A percentile compares a stretch with the other conserved stretches of the same genome.
Evolutionary conservation across 2,888 invertebrate species (phyloP).

Genomic region (Pecten maximus): DNA sequence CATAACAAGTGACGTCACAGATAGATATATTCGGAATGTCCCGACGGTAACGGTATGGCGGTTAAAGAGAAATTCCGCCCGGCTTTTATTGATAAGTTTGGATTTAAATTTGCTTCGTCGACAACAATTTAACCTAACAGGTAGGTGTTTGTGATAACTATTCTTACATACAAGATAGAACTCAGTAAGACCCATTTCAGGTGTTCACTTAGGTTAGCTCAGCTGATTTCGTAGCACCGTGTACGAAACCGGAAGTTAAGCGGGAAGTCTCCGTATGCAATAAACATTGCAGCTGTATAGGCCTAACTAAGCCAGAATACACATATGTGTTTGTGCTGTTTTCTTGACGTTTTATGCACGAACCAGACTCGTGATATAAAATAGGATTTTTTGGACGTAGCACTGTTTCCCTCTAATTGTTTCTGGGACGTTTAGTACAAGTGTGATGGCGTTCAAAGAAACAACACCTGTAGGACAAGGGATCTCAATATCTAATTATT

Average conservation of each 20-base stretch:
- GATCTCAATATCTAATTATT: not conserved
- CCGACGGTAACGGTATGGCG: not conserved
- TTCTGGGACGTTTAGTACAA: not conserved
- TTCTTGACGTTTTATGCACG: not conserved
- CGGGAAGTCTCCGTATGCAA: not conserved
- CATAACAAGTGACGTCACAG: slow-evolving; percentile 35
- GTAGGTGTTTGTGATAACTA: not conserved
- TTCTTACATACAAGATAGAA: not conserved
- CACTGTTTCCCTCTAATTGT: not conserved
- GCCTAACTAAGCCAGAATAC: not conserved
- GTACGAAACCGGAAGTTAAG: slow-evolving; percentile 16
- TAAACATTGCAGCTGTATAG: not conserved
- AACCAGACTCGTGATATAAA: not conserved
- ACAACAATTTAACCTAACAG: not conserved
- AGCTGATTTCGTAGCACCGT: not conserved
- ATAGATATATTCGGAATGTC: slow-evolving; percentile 12
- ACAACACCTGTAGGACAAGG: not conserved
- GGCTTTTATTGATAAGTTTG: not conserved
- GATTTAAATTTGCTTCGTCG: not conserved
- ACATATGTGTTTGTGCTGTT: not conserved
- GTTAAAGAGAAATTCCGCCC: not conserved
- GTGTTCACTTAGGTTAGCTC: not conserved
- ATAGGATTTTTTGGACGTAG: not conserved
- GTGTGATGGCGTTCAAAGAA: not conserved
- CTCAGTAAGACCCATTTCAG: not conserved